Percentiles rank a stretch among this genome's conserved stretches.
phyloP scores from a whole-genome alignment of 1,140 invertebrate genomes.

The Lasioglossum baleicum region DNA sequence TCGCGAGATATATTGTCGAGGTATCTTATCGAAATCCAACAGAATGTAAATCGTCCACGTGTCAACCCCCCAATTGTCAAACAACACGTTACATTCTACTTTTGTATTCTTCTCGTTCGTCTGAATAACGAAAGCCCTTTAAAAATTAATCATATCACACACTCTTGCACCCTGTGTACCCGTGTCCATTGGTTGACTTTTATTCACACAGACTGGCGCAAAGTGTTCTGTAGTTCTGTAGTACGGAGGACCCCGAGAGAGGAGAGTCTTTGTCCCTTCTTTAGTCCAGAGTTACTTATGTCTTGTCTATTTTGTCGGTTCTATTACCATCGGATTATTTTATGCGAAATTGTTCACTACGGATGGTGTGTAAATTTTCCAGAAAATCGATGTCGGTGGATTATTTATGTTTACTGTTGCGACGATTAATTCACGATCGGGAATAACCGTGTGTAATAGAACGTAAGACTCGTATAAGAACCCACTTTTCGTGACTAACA shows the following conservation, averaged over 20 bases:
- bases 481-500: slow-evolving; percentile 74
- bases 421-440: background rate
- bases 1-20: slow-evolving; percentile 95
- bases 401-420: too few species aligned
- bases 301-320: background rate
- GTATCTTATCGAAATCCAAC: slow-evolving; percentile 81
- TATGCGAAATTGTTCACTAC: too few species aligned
- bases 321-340: background rate
- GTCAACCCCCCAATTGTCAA: background rate
- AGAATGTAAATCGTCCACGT: background rate
- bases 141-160: background rate
- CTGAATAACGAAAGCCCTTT: background rate
- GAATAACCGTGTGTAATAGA: slow-evolving; percentile 38
- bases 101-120: background rate
- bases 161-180: too few species aligned
- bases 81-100: too few species aligned
- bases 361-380: too few species aligned
- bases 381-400: too few species aligned
- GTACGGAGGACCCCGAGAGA: background rate
- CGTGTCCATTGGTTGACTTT: background rate
- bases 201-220: slow-evolving; percentile 36
- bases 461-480: slow-evolving; percentile 18
- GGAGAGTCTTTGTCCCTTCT: background rate
- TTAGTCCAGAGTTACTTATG: too few species aligned
- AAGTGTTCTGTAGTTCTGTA: slow-evolving; percentile 36